Conservation (phyloP, 2,888 invertebrate species). For the Synanthedon andrenaeformis region DNA sequence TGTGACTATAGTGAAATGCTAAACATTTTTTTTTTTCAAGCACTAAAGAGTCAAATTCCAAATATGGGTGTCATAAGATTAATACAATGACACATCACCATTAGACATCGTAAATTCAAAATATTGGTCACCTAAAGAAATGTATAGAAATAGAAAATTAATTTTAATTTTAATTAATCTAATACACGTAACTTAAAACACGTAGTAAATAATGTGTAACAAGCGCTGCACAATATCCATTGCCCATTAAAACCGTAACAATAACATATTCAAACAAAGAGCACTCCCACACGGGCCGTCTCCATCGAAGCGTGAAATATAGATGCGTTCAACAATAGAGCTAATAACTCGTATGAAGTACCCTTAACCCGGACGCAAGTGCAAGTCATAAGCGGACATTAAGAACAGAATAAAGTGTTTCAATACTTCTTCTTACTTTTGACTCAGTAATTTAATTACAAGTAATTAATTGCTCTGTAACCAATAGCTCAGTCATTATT, state of each 20-base stretch:
- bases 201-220: neutral
- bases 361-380: conserved; percentile 30
- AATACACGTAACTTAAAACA: neutral
- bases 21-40: too few relatives aligned
- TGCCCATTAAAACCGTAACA: conserved; percentile 9
- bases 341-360: conserved; percentile 65
- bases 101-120: too few relatives aligned
- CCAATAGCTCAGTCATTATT: too few relatives aligned
- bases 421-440: too few relatives aligned
- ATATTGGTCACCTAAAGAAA: neutral
- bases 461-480: too few relatives aligned
- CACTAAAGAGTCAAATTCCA: too few relatives aligned
- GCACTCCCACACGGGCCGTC: conserved; percentile 29
- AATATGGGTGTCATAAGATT: too few relatives aligned
- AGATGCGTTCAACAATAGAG: conserved; percentile 50
- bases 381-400: neutral
- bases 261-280: conserved; percentile 22
- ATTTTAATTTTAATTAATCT: neutral
- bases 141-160: neutral
- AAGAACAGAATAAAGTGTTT: too few relatives aligned
- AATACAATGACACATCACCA: too few relatives aligned
- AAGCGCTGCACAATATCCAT: neutral
- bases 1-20: too few relatives aligned
- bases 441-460: too few relatives aligned
- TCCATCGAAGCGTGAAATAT: conserved; percentile 51